Evolutionary conservation across 2,888 invertebrate genomes (phyloP).

Genomic region (Eupithecia vulgata): DNA sequence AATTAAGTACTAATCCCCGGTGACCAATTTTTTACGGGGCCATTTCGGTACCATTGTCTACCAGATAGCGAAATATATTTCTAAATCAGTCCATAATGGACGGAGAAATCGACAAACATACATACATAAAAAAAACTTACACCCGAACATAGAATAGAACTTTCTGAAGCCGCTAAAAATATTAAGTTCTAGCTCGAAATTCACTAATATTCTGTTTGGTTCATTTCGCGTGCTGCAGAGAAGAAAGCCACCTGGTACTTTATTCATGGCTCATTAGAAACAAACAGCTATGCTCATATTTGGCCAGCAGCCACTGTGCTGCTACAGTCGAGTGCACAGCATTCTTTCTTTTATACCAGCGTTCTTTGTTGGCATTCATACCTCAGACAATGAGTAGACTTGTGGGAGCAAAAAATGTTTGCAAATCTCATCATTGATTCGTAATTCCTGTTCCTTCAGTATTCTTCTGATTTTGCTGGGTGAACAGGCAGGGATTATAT

Average conservation of each 20-base stretch:
- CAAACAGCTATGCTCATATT: slow-evolving; percentile 27
- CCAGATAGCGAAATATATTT: too few relatives aligned
- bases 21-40: too few relatives aligned
- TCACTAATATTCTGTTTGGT: neutral
- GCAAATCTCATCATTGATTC: slow-evolving; percentile 36
- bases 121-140: too few relatives aligned
- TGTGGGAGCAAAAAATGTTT: slow-evolving; percentile 34
- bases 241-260: slow-evolving; percentile 3
- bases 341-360: slow-evolving; percentile 26
- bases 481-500: slow-evolving; percentile 14
- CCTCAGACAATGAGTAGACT: slow-evolving; percentile 32
- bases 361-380: slow-evolving; percentile 31
- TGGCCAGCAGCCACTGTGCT: slow-evolving; percentile 27
- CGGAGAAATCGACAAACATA: too few relatives aligned
- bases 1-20: too few relatives aligned
- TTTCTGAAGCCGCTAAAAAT: neutral
- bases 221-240: neutral
- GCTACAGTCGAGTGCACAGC: slow-evolving; percentile 27
- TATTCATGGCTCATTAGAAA: slow-evolving; percentile 21
- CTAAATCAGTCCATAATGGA: too few relatives aligned
- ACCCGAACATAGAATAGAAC: too few relatives aligned
- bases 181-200: neutral
- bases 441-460: slow-evolving; percentile 19
- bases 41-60: too few relatives aligned
- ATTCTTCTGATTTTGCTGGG: slow-evolving; percentile 19